Conservation (phyloP, 2,888 invertebrate genomes). For the Brachyopa scutellaris region DNA sequence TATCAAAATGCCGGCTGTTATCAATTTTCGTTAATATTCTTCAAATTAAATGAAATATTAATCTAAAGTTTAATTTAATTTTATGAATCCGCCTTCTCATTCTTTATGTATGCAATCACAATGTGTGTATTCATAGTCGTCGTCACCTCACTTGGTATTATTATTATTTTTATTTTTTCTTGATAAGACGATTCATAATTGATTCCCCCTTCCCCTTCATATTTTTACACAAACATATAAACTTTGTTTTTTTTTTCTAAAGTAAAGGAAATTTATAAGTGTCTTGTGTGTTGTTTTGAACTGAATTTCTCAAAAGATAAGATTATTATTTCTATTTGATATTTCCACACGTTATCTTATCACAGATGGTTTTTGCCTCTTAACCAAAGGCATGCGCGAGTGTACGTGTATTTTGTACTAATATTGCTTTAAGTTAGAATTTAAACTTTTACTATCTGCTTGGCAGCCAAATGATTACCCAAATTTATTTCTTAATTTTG, state of each 20-base stretch:
- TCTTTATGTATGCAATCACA: neutral
- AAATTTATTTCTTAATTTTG: slow-evolving; percentile 21
- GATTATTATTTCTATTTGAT: slow-evolving; percentile 59
- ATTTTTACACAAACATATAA: neutral
- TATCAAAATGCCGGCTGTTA: neutral
- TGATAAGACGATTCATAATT: slow-evolving; percentile 49
- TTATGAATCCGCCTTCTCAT: slow-evolving; percentile 6
- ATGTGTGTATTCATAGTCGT: neutral
- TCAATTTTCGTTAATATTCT: neutral
- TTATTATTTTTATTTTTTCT: slow-evolving; percentile 23
- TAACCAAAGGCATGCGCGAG: neutral
- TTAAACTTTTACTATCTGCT: neutral
- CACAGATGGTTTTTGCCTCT: slow-evolving; percentile 9
- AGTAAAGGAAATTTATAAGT: slow-evolving; percentile 38
- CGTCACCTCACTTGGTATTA: slow-evolving; percentile 39
- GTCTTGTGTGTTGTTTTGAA: slow-evolving; percentile 61
- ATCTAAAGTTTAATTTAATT: slow-evolving; percentile 9
- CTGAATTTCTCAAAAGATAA: slow-evolving; percentile 57
- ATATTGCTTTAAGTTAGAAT: neutral
- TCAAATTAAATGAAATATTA: slow-evolving; percentile 12
- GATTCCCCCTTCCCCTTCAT: neutral
- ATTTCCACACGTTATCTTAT: slow-evolving; percentile 54
- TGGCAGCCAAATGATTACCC: slow-evolving; percentile 5
- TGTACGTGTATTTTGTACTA: neutral
- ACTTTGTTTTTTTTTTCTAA: too few relatives aligned